Evolutionary conservation across 2,113 vertebrate genomes (phyloP).

Genomic region (Sinocyclocheilus grahami): DNA sequence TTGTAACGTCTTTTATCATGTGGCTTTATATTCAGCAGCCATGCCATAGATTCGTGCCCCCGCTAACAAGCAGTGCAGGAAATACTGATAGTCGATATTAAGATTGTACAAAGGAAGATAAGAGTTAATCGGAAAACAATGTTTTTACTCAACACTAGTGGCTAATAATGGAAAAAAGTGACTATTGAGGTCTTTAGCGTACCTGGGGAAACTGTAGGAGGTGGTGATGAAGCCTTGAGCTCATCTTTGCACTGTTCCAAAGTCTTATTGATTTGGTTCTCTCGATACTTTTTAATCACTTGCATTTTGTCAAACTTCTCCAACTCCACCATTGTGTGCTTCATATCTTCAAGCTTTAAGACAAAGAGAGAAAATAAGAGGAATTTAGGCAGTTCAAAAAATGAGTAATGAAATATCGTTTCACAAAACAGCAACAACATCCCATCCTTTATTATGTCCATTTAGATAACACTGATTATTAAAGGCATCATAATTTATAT

Average conservation of each 20-base stretch:
- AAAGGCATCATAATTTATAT: too few relatives aligned
- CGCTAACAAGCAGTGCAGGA: too few relatives aligned
- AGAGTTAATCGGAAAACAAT: too few relatives aligned
- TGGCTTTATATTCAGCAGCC: too few relatives aligned
- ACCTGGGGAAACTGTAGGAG: conserved; percentile 57
- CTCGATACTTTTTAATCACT: conserved; percentile 60
- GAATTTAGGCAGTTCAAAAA: not conserved
- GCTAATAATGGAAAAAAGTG: not conserved
- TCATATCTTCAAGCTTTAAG: conserved; percentile 63
- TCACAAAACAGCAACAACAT: not conserved
- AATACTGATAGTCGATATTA: too few relatives aligned
- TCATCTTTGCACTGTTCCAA: conserved; percentile 62
- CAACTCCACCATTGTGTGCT: conserved; percentile 63
- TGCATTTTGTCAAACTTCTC: conserved; percentile 67
- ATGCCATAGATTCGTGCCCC: too few relatives aligned
- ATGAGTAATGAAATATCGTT: not conserved
- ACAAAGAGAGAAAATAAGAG: not conserved
- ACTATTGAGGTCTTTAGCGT: not conserved
- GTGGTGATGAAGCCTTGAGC: conserved; percentile 7
- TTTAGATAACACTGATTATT: not conserved
- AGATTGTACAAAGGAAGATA: too few relatives aligned
- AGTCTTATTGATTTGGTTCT: conserved; percentile 65
- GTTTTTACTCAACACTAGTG: too few relatives aligned
- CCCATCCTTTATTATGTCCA: not conserved
- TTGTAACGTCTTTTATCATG: too few relatives aligned